Percentiles rank a stretch among this genome's conserved stretches.
Conservation (phyloP, 1,140 invertebrate genomes). For the Sitophilus oryzae region DNA sequence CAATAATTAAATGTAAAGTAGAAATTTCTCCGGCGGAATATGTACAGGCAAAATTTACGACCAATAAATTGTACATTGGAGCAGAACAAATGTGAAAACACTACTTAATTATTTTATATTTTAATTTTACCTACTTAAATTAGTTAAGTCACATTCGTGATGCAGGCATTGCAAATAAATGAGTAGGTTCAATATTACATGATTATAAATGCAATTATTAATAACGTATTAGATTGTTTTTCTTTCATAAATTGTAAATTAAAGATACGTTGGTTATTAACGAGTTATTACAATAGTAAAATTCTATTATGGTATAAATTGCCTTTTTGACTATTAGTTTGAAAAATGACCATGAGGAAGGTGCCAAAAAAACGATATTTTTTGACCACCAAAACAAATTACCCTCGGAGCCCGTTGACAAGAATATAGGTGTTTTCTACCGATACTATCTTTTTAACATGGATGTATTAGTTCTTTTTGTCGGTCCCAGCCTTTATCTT, state of each 20-base stretch:
- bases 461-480: slow-evolving; percentile 25
- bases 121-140: background rate
- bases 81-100: slow-evolving; percentile 8
- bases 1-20: no score
- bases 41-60: slow-evolving; percentile 3
- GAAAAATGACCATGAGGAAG: slow-evolving; percentile 9
- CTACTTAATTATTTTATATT: slow-evolving; percentile 10
- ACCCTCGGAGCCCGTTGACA: slow-evolving; percentile 17
- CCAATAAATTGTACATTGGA: slow-evolving; percentile 10
- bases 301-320: background rate
- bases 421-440: slow-evolving; percentile 22
- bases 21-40: no score
- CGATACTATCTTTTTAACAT: slow-evolving; percentile 24
- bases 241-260: slow-evolving; percentile 1
- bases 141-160: slow-evolving; percentile 8
- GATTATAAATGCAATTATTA: no score
- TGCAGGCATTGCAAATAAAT: slow-evolving; percentile 9
- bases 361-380: background rate
- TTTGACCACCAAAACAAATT: slow-evolving; percentile 18
- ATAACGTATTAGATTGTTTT: background rate
- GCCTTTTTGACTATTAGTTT: background rate
- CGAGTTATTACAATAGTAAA: no score
- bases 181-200: slow-evolving; percentile 2
- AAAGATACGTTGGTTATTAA: background rate
- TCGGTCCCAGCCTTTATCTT: slow-evolving; percentile 19